A percentile compares a stretch with the other conserved stretches of the same genome.
phyloP scores from a whole-genome alignment of 2,113 vertebrate genomes.

The Eretmochelys imbricata region DNA sequence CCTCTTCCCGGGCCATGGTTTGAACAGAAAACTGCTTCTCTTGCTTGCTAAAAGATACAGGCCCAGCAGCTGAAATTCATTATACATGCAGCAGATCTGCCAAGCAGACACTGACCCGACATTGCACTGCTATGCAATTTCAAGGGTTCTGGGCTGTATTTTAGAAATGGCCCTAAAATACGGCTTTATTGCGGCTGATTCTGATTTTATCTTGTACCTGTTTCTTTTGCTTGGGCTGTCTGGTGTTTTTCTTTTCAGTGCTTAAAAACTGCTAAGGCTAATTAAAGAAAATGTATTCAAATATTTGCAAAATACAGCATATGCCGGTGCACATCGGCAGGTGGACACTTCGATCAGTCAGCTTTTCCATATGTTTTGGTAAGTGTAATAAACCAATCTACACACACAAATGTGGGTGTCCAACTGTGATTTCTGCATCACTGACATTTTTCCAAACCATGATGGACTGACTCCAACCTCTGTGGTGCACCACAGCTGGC shows the following conservation, averaged over 20 bases:
- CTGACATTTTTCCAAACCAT: neutral
- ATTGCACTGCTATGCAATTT: neutral
- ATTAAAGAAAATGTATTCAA: neutral
- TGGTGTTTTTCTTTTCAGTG: neutral
- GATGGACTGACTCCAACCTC: neutral
- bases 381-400: neutral
- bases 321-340: neutral
- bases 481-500: accelerated
- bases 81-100: neutral
- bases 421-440: neutral
- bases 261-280: neutral
- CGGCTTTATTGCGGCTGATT: too few species aligned
- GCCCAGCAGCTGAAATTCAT: neutral
- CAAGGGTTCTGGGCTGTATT: too few species aligned
- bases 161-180: too few species aligned
- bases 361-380: neutral
- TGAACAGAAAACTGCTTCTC: neutral
- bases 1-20: neutral
- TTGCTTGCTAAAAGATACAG: neutral
- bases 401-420: neutral
- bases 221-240: neutral
- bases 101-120: neutral
- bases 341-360: neutral
- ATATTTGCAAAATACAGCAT: neutral
- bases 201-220: too few species aligned